Base-by-base conservation (phyloP, 2,797 vertebrate species). In the Chloroceryle amazona region DNA sequence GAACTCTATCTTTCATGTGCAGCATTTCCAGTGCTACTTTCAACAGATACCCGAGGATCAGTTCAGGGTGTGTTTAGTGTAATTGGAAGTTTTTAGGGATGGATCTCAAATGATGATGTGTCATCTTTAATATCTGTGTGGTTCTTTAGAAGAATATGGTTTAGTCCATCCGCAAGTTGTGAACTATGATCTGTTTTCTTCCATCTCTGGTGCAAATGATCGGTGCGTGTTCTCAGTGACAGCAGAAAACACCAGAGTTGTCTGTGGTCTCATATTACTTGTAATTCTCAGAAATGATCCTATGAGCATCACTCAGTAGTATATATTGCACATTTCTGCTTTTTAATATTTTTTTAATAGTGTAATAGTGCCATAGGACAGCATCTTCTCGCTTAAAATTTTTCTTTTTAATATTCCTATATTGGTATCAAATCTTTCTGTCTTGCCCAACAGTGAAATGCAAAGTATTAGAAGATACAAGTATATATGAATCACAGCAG, bases 111-210 rank as follows among this genome's bases (percentile, higher is more conserved):
- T 79, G 66, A 84, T 75, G 25, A 60, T 1, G 0, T 55, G 41
- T 68, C 25, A 68, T 83, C 70, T 68, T 78, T 86, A 91, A 13
- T 75, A 55, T 84, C 62, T 79, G 13, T 81, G 51, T 81, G 14
- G 14, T 75, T 89, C 46, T 83, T 79, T 42, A 62, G 54, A 22
- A 61, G n/a, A 74, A 83, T 11, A 81, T 61, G n/a, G 55, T 79
- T 88, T 93, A 51, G 46, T 86, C 55, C 66, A 79, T 94, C 78
- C 93, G 76, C 51, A 79, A 86, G 42, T 78, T 90, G 76, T 94
- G 82, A 92, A 62, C 70, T 65, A 72, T 89, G 93, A 94, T 66
- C 73, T 96, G 20, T 52, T 81, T 95, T 84, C 58, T 70, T 79
- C 62, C 66, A 73, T 71, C 39, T 55, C 61, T 44, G 19, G 23